These are phyloP conservation scores for Lingula anatina DNA, from an alignment of 2,888 invertebrate species.

Conservation along the genomic window DNA sequence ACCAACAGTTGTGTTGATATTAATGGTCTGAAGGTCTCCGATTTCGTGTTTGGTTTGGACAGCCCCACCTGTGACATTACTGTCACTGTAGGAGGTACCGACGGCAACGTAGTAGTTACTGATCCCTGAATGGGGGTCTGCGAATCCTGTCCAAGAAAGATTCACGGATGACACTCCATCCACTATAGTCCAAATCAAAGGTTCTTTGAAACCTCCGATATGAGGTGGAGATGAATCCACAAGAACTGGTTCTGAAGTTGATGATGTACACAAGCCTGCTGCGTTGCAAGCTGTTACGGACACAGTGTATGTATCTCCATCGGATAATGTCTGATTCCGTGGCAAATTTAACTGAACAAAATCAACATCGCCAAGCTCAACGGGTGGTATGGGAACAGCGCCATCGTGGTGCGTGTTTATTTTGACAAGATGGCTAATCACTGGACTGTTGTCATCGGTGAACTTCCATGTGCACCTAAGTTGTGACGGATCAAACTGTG, in stretches of 20 bases:
- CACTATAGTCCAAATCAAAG: conserved; percentile 7
- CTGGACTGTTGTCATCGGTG: background rate
- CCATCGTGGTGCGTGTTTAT: background rate
- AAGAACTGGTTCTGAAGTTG: conserved; percentile 1
- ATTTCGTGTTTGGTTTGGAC: background rate
- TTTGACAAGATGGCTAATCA: background rate
- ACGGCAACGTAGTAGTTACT: background rate
- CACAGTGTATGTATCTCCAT: background rate
- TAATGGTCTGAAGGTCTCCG: background rate
- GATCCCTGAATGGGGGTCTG: conserved; percentile 1
- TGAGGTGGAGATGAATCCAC: conserved; percentile 6
- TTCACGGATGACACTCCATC: background rate
- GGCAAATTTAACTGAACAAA: background rate
- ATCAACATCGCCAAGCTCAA: background rate
- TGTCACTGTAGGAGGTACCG: background rate
- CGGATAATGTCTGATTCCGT: background rate
- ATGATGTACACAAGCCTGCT: conserved; percentile 4
- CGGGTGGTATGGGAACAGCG: background rate
- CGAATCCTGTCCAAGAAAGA: conserved; percentile 3
- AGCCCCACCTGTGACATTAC: background rate
- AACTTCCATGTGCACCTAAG: background rate
- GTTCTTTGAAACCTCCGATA: conserved; percentile 16
- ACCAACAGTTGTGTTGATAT: background rate
- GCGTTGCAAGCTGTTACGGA: conserved; percentile 5
- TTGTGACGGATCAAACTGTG: background rate